Conservation (phyloP, 1,140 invertebrate species). For the Neodiprion lecontei region DNA sequence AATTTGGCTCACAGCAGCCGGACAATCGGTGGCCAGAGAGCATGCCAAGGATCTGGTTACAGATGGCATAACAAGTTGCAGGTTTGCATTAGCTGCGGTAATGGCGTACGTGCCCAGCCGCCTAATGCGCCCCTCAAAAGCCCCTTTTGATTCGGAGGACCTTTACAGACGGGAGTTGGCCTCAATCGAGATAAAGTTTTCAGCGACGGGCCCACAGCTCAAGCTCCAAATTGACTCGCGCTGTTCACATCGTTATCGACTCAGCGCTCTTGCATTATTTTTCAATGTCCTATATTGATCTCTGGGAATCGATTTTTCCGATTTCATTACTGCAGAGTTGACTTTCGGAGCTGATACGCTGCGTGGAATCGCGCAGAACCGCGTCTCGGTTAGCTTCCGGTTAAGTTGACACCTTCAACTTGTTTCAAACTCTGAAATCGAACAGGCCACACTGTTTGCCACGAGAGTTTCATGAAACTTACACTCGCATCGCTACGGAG, state of each 20-base stretch:
- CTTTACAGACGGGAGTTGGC: neutral
- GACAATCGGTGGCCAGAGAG: too few species aligned
- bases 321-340: neutral
- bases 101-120: constrained; percentile 53
- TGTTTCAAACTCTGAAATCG: constrained; percentile 3
- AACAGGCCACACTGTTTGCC: neutral
- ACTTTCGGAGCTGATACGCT: neutral
- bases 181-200: neutral
- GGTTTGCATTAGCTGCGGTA: constrained; percentile 53
- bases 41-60: constrained; percentile 40
- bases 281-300: neutral
- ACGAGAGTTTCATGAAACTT: neutral
- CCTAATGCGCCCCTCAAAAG: constrained; percentile 36
- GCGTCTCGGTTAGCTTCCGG: too few species aligned
- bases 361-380: too few species aligned
- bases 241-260: neutral
- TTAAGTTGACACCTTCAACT: neutral
- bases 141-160: constrained; percentile 1
- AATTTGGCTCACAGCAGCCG: neutral
- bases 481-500: neutral
- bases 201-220: neutral
- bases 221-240: constrained; percentile 1
- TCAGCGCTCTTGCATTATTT: neutral
- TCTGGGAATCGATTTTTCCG: too few species aligned
- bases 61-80: constrained; percentile 53